Base-by-base conservation (phyloP, 2,888 invertebrate genomes). In the Dolichopus griseipennis region DNA sequence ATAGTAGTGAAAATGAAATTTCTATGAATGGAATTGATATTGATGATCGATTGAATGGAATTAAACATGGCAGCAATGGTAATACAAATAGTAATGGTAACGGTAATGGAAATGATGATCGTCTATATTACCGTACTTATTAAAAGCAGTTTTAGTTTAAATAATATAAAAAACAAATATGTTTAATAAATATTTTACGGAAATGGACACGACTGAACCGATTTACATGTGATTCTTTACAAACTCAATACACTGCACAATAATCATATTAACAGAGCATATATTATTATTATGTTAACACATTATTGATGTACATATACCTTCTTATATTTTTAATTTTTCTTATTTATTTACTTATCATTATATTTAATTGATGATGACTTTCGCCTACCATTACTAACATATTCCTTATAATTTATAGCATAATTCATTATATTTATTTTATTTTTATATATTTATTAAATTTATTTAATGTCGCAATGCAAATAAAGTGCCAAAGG, bases 1-100 rank as follows among this genome's bases (percentile, higher is more conserved):
- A 64, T 41, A 21, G 69, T 68, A 70, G 70, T 71, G 62, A 69
- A 68, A 69, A 70, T 10, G 66, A 67, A n/a, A 68, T 67, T 8
- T 52, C 33, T 3, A n/a, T n/a, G n/a, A 65, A 27, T 27, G 66
- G 62, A 22, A 52, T 41, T 27, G 52, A 67, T 12, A 69, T 63
- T 63, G 69, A 67, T 64, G 52, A 41, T 64, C 67, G 37, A 20
- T 65, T 67, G 10, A 71, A 66, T 21, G 68, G 67, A 4, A 69
- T 68, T 62, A 37, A 61, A n/a, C 68, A 67, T 61, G 66, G 66
- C 43, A n/a, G n/a, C n/a, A 67, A 69, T 64, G 67, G 67, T 21
- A 61, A 33, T 15, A 1, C 33, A 21, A 67, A 68, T 33, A 67
- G 66, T 52, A 67, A 69, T 64, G 61, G 41, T n/a, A 68, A 66